phyloP scores from a whole-genome alignment of 2,797 vertebrate genomes.

The Myotis findleyi region DNA sequence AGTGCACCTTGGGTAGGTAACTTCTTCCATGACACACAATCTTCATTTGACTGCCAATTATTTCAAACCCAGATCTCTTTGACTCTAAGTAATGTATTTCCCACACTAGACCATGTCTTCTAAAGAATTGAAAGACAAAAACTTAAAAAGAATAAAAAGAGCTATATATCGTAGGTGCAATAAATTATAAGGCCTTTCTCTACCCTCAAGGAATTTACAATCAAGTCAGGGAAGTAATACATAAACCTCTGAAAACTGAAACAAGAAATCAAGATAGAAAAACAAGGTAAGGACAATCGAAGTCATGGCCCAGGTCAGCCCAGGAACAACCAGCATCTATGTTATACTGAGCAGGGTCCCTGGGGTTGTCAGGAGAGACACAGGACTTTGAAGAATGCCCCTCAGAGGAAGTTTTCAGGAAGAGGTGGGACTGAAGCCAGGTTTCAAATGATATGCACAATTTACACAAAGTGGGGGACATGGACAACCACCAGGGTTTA shows the following conservation, averaged over 20 bases:
- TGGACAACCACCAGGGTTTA: background rate
- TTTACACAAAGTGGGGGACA: background rate
- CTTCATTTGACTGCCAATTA: background rate
- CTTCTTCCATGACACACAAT: background rate
- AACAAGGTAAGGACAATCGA: constrained; percentile 51
- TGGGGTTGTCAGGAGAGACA: background rate
- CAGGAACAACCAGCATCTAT: background rate
- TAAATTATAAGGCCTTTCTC: constrained; percentile 19
- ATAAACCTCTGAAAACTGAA: constrained; percentile 57
- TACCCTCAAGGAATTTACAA: constrained; percentile 42
- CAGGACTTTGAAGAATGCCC: background rate
- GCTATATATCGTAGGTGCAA: background rate
- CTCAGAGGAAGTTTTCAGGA: background rate
- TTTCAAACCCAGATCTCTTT: background rate
- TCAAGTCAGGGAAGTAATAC: constrained; percentile 25
- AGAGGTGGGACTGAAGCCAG: background rate
- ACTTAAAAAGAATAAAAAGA: background rate
- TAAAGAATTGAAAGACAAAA: background rate
- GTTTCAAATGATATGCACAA: background rate
- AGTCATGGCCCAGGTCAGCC: background rate
- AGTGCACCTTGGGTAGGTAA: background rate
- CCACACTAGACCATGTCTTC: background rate
- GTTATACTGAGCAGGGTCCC: background rate
- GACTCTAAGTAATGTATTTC: background rate
- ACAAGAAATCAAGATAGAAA: constrained; percentile 49